Percentiles rank a stretch among this genome's conserved stretches.
These are phyloP conservation scores for Iselma pallidipennis DNA, from an alignment of 2,888 invertebrate species.

Conservation along the genomic window DNA sequence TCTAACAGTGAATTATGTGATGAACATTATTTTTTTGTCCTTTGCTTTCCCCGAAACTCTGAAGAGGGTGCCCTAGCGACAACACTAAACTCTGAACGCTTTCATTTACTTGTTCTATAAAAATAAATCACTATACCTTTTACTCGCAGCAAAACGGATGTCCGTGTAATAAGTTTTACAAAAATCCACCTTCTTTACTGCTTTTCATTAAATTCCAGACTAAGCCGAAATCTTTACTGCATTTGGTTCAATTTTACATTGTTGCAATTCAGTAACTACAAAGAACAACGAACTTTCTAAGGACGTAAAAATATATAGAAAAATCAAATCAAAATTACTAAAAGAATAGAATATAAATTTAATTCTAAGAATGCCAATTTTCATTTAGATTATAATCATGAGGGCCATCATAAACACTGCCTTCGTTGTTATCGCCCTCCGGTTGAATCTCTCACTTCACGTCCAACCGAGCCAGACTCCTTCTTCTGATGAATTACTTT, in stretches of 20 bases:
- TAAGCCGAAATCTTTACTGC: slow-evolving; percentile 14
- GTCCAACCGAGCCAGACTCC: slow-evolving; percentile 12
- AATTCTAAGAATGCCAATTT: slow-evolving; percentile 9
- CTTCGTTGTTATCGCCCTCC: slow-evolving; percentile 14
- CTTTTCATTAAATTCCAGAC: slow-evolving; percentile 23
- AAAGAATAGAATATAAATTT: background rate
- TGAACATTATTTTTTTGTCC: slow-evolving; percentile 35
- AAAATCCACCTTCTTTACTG: slow-evolving; percentile 28
- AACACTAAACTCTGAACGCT: slow-evolving; percentile 34
- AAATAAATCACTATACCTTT: slow-evolving; percentile 35
- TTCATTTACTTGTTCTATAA: slow-evolving; percentile 36
- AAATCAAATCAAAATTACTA: background rate
- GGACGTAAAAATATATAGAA: background rate
- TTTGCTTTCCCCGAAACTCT: slow-evolving; percentile 30
- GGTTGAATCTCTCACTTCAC: slow-evolving; percentile 8
- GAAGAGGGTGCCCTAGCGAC: slow-evolving; percentile 33
- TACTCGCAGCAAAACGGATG: slow-evolving; percentile 28
- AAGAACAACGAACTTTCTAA: background rate
- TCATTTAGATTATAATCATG: slow-evolving; percentile 22
- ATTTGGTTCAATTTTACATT: slow-evolving; percentile 7
- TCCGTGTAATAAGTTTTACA: slow-evolving; percentile 31
- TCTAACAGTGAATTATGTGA: slow-evolving; percentile 36
- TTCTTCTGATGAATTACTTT: slow-evolving; percentile 40
- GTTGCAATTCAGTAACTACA: background rate
- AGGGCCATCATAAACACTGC: slow-evolving; percentile 17